Conservation (phyloP, 2,797 vertebrate species). For the Capromys pilorides region DNA sequence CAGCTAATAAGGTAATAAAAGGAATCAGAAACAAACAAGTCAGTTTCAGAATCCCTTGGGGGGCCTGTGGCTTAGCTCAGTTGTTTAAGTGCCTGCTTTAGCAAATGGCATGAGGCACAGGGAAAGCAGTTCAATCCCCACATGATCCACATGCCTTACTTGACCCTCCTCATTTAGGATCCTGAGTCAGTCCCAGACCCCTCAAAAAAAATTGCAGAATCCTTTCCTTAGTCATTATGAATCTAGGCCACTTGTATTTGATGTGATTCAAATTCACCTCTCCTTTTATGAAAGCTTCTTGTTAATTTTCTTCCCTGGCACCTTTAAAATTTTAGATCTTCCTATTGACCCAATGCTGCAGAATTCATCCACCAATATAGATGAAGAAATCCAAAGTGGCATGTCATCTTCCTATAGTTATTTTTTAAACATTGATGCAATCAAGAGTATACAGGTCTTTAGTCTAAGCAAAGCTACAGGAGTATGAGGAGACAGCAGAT, state of each 20-base stretch:
- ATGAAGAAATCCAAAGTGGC: constrained; percentile 37
- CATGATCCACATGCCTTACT: too few relatives aligned
- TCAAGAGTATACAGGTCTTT: neutral
- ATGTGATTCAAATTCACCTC: neutral
- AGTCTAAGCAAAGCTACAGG: constrained; percentile 1
- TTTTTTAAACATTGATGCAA: constrained; percentile 2
- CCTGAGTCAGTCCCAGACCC: too few relatives aligned
- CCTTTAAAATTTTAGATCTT: constrained; percentile 37
- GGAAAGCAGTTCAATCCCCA: too few relatives aligned
- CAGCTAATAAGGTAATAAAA: neutral
- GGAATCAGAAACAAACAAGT: neutral
- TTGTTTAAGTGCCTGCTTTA: too few relatives aligned
- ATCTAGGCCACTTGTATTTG: neutral
- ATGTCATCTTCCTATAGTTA: neutral
- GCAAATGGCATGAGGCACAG: too few relatives aligned
- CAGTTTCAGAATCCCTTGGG: neutral
- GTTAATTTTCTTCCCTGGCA: constrained; percentile 20
- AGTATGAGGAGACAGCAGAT: neutral
- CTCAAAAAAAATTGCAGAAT: too few relatives aligned
- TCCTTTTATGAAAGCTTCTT: neutral
- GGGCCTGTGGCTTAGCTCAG: too few relatives aligned
- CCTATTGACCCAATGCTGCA: neutral
- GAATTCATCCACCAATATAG: constrained; percentile 22
- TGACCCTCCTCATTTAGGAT: too few relatives aligned
- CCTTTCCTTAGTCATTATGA: neutral